phyloP scores from a whole-genome alignment of 1,140 invertebrate species.

The Intoshia linei region DNA sequence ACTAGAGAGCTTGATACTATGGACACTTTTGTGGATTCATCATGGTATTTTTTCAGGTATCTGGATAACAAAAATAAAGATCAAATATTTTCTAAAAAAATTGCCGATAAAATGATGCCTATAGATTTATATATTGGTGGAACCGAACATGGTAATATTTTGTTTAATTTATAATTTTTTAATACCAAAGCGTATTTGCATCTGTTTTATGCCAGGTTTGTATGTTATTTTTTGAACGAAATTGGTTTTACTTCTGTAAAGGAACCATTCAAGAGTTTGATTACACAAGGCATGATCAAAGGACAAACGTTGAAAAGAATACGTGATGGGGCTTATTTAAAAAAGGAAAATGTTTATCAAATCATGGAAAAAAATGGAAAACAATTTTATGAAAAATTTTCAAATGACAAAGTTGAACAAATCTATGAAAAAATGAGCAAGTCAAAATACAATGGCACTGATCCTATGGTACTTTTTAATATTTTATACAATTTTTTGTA shows the following conservation, averaged over 20 bases:
- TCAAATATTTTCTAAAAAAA: conserved; percentile 33
- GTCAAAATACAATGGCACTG: conserved; percentile 75
- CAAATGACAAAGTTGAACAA: conserved; percentile 31
- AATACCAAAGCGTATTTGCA: conserved; percentile 42
- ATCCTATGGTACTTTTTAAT: too few species aligned
- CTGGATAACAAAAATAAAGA: conserved; percentile 43
- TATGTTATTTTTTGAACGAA: conserved; percentile 57
- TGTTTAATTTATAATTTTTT: conserved; percentile 4
- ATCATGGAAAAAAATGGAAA: too few species aligned
- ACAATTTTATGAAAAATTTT: conserved; percentile 30
- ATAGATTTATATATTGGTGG: conserved; percentile 79
- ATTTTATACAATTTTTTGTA: too few species aligned
- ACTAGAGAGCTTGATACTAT: conserved; percentile 70
- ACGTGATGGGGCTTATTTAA: too few species aligned
- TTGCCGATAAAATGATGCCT: conserved; percentile 35
- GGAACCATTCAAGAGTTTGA: conserved; percentile 60
- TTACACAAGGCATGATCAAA: conserved; percentile 76
- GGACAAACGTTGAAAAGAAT: conserved; percentile 57
- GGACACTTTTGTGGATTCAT: conserved; percentile 97
- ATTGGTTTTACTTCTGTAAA: conserved; percentile 31
- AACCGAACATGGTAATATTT: conserved; percentile 51
- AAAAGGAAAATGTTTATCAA: too few species aligned
- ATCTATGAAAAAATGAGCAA: conserved; percentile 97
- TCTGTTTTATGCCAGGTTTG: conserved; percentile 75
- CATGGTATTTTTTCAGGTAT: conserved; percentile 82